phyloP scores from a whole-genome alignment of 2,888 invertebrate genomes.

The Drosophila picticornis region DNA sequence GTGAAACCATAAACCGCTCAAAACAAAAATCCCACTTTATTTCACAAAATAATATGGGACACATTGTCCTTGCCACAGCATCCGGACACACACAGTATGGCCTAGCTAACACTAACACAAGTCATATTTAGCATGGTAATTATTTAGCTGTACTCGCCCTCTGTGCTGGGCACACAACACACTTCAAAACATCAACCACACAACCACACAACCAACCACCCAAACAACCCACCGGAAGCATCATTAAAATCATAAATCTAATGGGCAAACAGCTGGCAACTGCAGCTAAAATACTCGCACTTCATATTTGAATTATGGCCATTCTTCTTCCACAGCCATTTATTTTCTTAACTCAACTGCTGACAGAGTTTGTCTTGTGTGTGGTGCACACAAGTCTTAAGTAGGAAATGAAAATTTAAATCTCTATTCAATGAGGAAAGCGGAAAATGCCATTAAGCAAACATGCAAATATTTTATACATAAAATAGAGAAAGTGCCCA shows the following conservation, averaged over 20 bases:
- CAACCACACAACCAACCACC: background rate
- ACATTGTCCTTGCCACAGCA: constrained; percentile 53
- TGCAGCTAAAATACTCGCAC: constrained; percentile 25
- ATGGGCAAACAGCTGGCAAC: constrained; percentile 57
- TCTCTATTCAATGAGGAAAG: background rate
- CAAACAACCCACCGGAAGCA: constrained; percentile 24
- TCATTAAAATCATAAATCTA: constrained; percentile 75
- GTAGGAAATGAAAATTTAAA: constrained; percentile 7
- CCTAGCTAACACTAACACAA: constrained; percentile 38
- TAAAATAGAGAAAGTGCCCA: background rate
- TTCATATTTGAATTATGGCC: constrained; percentile 51
- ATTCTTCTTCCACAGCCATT: constrained; percentile 7
- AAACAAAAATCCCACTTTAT: constrained; percentile 14
- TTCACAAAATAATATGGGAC: constrained; percentile 33
- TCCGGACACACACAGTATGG: constrained; percentile 19
- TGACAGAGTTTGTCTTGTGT: constrained; percentile 1
- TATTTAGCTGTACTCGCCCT: constrained; percentile 58
- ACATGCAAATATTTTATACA: background rate
- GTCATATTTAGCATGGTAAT: constrained; percentile 75
- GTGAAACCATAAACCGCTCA: background rate
- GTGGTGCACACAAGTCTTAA: background rate
- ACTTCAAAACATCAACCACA: constrained; percentile 23
- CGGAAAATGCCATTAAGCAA: background rate
- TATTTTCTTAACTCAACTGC: constrained; percentile 11
- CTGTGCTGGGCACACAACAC: constrained; percentile 4